Base-by-base conservation (phyloP, 2,797 vertebrate genomes). In the Microchirus variegatus region DNA sequence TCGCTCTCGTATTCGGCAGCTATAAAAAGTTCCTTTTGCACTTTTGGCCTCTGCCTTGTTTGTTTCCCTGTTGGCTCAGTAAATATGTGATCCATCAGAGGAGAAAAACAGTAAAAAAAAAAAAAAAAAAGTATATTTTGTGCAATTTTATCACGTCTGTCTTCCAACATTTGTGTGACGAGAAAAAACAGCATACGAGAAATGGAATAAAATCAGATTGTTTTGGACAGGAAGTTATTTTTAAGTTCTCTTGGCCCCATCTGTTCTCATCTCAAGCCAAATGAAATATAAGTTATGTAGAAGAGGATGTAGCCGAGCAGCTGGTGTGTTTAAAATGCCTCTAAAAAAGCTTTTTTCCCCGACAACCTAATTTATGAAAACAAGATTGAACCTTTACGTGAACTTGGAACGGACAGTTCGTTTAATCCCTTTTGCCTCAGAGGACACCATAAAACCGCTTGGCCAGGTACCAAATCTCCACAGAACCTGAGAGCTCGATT, bases 351-450 rank as follows among this genome's bases (percentile, higher is more conserved):
- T 62, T 59, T 44, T 73, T 53, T 22, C 22, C 22, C 22, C 1
- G 5, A 22, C 44, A 69, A 49, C 31, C 47, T 61, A 54, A 72
- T 79, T 76, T 67, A 59, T 73, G 52, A 68, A 75, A 79, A 74
- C 53, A 56, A 41, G 50, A 51, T 41, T 46, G 36, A 53, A 48
- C 46, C 59, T 61, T 51, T 12, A 49, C 2, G 11, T 80, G 60
- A 78, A 71, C 52, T 69, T 22, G 2, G 40, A 49, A 43, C 40
- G 51, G 56, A 53, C 57, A 14, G 42, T 53, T 51, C 26, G 41
- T 59, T 70, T 59, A 70, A 62, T 75, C 61, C 44, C 36, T 57
- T 57, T 50, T 65, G 41, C 53, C 53, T 54, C 11, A 5, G 55
- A 67, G 64, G 58, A 81, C 59, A 53, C 48, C 40, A 54, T 65